Percentiles rank a stretch among this genome's conserved stretches.
Conservation (phyloP, 2,888 invertebrate genomes). For the Acrocera orbiculus region DNA sequence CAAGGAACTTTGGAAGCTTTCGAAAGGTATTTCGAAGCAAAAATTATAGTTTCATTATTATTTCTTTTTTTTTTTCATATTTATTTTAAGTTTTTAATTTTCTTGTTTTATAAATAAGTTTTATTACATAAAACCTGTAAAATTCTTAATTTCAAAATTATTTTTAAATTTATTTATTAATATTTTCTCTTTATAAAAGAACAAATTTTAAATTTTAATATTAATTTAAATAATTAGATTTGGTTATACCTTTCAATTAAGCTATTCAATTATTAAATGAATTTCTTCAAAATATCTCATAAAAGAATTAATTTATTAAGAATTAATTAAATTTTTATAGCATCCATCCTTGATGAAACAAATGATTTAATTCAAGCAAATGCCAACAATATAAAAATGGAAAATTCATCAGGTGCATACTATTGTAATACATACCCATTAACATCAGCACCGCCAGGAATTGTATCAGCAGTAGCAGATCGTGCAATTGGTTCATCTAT, state of each 20-base stretch:
- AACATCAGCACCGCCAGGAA: conserved; percentile 35
- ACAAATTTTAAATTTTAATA: too few relatives aligned
- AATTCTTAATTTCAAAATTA: too few relatives aligned
- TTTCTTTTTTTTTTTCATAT: neutral
- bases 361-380: conserved; percentile 43
- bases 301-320: neutral
- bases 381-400: conserved; percentile 61
- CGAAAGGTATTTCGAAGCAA: conserved; percentile 52
- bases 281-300: too few relatives aligned
- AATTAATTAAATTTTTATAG: conserved; percentile 33
- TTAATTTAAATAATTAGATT: neutral
- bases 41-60: neutral
- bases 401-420: conserved; percentile 50
- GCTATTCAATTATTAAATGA: too few relatives aligned
- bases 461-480: conserved; percentile 18
- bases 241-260: too few relatives aligned
- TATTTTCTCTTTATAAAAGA: too few relatives aligned
- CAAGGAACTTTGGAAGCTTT: conserved; percentile 96
- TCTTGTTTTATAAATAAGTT: too few relatives aligned
- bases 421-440: conserved; percentile 69
- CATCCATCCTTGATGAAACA: conserved; percentile 85
- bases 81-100: too few relatives aligned
- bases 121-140: too few relatives aligned
- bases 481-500: conserved; percentile 32
- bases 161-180: too few relatives aligned